A percentile compares a stretch with the other conserved stretches of the same genome.
Evolutionary conservation across 2,888 invertebrate species (phyloP).

Genomic region (Smittia sp.): DNA sequence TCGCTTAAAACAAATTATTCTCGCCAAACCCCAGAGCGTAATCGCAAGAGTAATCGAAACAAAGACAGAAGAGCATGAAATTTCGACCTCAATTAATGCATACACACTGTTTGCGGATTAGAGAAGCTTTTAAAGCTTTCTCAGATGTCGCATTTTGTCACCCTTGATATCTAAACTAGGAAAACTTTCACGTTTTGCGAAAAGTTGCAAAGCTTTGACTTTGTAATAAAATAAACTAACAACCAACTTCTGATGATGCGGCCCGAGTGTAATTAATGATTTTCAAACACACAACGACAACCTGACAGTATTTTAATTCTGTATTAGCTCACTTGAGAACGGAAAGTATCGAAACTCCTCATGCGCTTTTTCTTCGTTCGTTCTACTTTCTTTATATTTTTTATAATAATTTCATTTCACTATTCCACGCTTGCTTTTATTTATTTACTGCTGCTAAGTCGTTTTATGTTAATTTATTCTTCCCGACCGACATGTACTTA

Average conservation of each 20-base stretch:
- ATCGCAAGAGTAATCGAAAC: not conserved
- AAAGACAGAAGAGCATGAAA: not conserved
- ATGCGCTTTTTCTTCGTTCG: not conserved
- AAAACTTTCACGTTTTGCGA: too few relatives aligned
- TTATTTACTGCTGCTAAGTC: slow-evolving; percentile 24
- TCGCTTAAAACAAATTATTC: not conserved
- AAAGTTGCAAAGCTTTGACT: too few relatives aligned
- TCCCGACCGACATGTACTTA: not conserved
- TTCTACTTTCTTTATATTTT: not conserved
- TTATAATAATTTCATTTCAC: not conserved
- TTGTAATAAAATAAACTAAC: too few relatives aligned
- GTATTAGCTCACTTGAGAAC: not conserved
- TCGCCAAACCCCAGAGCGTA: not conserved
- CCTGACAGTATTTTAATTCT: not conserved
- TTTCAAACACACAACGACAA: not conserved
- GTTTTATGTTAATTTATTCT: slow-evolving; percentile 19
- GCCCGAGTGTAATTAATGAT: slow-evolving; percentile 85
- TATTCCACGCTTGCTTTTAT: slow-evolving; percentile 16
- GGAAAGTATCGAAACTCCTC: slow-evolving; percentile 12
- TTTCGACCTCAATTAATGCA: not conserved
- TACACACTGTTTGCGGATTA: too few relatives aligned
- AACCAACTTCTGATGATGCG: too few relatives aligned
- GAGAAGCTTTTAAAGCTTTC: too few relatives aligned
- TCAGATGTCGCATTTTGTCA: too few relatives aligned
- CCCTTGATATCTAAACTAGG: too few relatives aligned